These are phyloP conservation scores for Calameuta pallipes DNA, from an alignment of 2,888 invertebrate genomes.

Conservation along the genomic window DNA sequence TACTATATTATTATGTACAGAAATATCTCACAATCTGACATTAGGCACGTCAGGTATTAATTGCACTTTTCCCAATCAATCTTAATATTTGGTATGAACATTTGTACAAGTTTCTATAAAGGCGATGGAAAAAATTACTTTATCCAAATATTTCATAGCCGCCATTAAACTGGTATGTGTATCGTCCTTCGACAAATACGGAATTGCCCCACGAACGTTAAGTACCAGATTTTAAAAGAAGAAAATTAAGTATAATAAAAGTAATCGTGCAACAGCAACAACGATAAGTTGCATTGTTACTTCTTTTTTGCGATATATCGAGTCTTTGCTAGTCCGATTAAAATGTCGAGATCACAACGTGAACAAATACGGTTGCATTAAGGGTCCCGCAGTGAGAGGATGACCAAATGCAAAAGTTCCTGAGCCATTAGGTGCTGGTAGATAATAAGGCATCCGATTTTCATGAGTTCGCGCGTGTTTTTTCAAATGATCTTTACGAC, in stretches of 20 bases:
- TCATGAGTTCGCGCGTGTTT: conserved; percentile 91
- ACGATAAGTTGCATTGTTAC: background rate
- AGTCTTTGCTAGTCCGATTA: background rate
- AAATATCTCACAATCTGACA: background rate
- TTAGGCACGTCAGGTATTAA: background rate
- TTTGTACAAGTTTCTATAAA: background rate
- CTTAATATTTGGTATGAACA: background rate
- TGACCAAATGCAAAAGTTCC: conserved; percentile 19
- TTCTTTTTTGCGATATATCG: background rate
- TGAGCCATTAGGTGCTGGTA: background rate
- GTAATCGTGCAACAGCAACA: background rate
- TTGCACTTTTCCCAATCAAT: background rate
- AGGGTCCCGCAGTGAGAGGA: conserved; percentile 27
- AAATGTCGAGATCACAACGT: background rate
- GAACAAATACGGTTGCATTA: conserved; percentile 34
- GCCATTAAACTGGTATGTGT: background rate
- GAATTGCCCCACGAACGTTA: background rate
- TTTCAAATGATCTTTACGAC: conserved; percentile 93
- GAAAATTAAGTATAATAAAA: background rate
- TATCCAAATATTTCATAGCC: background rate
- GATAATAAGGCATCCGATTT: conserved; percentile 42
- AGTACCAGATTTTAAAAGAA: background rate
- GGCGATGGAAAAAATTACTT: background rate
- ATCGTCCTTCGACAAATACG: background rate
- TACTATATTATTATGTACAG: background rate